Evolutionary conservation across 1,140 invertebrate species (phyloP).

Genomic region (Rhyzopertha dominica): DNA sequence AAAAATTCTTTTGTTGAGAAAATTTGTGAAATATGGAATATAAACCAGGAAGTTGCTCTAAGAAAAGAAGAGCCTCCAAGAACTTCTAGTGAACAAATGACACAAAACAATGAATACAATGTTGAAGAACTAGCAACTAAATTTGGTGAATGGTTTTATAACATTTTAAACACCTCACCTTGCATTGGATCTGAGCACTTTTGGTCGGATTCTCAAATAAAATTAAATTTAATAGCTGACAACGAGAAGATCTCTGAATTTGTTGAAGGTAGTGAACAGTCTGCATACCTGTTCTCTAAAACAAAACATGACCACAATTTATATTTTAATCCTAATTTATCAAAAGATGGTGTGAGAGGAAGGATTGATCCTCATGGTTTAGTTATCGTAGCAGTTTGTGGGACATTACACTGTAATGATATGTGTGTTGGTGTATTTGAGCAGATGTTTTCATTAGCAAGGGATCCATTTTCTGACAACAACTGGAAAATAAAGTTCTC

Average conservation of each 20-base stretch:
- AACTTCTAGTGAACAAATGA: conserved; percentile 11
- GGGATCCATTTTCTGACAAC: conserved; percentile 54
- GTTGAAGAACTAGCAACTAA: conserved; percentile 49
- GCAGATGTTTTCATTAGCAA: conserved; percentile 55
- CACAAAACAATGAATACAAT: conserved; percentile 11
- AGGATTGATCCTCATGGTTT: conserved; percentile 56
- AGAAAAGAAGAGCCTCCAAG: conserved; percentile 1
- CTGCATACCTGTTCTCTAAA: conserved; percentile 43
- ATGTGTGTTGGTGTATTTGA: conserved; percentile 58
- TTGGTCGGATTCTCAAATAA: conserved; percentile 48
- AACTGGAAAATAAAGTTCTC: conserved; percentile 59
- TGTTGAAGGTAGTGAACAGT: conserved; percentile 30
- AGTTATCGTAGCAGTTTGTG: conserved; percentile 55
- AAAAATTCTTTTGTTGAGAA: conserved; percentile 47
- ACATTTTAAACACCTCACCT: conserved; percentile 49
- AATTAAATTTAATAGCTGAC: conserved; percentile 30
- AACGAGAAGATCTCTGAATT: conserved; percentile 28
- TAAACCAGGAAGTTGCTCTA: conserved; percentile 5
- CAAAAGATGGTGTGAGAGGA: conserved; percentile 50
- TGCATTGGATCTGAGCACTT: conserved; percentile 51
- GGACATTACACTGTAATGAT: conserved; percentile 52
- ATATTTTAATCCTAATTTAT: conserved; percentile 57
- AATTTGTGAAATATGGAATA: conserved; percentile 45
- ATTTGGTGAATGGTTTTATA: conserved; percentile 59
- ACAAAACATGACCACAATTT: conserved; percentile 47